Conservation (phyloP, 2,113 vertebrate genomes). For the Neodon shergylaensis region DNA sequence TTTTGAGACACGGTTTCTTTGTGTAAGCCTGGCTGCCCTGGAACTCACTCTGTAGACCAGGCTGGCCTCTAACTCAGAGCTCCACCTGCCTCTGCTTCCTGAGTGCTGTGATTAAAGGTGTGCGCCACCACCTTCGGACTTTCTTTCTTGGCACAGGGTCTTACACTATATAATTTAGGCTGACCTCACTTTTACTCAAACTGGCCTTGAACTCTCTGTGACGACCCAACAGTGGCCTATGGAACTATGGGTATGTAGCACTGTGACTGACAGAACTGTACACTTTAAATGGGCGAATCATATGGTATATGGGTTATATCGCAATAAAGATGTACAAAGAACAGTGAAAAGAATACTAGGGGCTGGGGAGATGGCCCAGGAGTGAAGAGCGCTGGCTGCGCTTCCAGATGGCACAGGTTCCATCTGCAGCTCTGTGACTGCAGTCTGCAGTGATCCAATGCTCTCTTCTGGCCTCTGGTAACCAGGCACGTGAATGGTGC, state of each 20-base stretch:
- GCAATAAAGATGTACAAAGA: slow-evolving; percentile 14
- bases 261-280: background rate
- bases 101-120: background rate
- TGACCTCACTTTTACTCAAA: background rate
- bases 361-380: background rate
- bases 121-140: background rate
- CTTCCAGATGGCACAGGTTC: background rate
- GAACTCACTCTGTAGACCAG: background rate
- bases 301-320: background rate
- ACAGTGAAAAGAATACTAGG: background rate
- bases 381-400: background rate
- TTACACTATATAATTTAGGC: background rate
- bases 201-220: background rate
- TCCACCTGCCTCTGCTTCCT: background rate
- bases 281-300: slow-evolving; percentile 2
- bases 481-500: background rate
- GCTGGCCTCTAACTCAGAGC: background rate
- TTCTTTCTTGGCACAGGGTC: background rate
- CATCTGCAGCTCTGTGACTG: background rate
- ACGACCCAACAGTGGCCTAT: background rate
- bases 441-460: background rate
- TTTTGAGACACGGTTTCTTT: background rate
- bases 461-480: background rate
- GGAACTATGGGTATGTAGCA: background rate
- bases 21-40: background rate